phyloP scores from a whole-genome alignment of 2,888 invertebrate genomes.

The Macrosiphum euphorbiae region DNA sequence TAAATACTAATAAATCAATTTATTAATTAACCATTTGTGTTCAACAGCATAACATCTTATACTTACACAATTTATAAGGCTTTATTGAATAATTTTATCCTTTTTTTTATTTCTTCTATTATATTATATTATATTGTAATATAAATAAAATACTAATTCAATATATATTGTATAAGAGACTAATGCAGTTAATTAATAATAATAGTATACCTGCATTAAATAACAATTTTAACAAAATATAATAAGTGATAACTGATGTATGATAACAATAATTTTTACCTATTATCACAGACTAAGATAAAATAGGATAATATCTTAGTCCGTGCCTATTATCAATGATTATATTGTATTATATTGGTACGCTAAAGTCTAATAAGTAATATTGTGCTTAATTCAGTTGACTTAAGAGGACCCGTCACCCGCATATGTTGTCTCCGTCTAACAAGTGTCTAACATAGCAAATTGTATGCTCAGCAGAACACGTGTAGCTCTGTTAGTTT shows the following conservation, averaged over 20 bases:
- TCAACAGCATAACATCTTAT: no score
- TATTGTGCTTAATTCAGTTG: no score
- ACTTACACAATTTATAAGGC: no score
- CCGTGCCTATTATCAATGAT: neutral
- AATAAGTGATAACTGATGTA: neutral
- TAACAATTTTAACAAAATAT: neutral
- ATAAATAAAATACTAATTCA: neutral
- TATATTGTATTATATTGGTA: neutral
- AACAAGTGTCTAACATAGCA: no score
- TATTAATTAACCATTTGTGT: no score
- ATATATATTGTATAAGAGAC: neutral
- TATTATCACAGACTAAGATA: neutral
- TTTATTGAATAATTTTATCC: neutral
- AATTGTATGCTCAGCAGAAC: no score
- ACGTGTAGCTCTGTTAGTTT: no score
- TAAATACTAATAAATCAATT: no score
- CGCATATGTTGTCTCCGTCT: no score
- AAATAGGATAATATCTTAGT: no score
- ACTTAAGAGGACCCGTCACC: no score
- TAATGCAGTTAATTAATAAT: neutral
- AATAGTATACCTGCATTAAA: neutral
- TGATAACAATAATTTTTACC: neutral
- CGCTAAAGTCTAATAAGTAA: neutral
- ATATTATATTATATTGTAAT: neutral
- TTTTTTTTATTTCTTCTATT: neutral